A percentile compares a stretch with the other conserved stretches of the same genome.
Conservation (phyloP, 2,888 invertebrate genomes). For the Tolmerus cingulatus region DNA sequence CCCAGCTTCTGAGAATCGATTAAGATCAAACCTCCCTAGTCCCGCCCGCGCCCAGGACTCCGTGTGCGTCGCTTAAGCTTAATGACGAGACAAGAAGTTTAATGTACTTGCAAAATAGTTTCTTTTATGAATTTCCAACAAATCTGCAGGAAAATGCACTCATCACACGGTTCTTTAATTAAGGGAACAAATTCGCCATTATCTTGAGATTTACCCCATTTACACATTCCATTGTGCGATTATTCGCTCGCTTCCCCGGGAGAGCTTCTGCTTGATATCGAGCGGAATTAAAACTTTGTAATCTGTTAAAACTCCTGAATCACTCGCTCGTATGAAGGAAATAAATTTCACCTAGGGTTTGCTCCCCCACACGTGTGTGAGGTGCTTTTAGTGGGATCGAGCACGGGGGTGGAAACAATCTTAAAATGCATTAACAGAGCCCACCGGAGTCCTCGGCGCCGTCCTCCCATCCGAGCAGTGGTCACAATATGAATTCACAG, state of each 20-base stretch:
- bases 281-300: slow-evolving; percentile 14
- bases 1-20: neutral
- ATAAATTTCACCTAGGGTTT: slow-evolving; percentile 10
- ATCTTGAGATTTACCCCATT: slow-evolving; percentile 29
- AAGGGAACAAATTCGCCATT: slow-evolving; percentile 27
- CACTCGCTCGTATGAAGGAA: neutral
- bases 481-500: neutral
- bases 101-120: slow-evolving; percentile 27
- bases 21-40: neutral
- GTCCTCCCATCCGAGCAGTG: neutral
- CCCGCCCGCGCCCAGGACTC: neutral
- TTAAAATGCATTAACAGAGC: slow-evolving; percentile 5
- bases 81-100: slow-evolving; percentile 1
- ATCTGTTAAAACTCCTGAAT: slow-evolving; percentile 21
- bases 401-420: neutral
- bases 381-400: neutral
- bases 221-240: neutral
- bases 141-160: slow-evolving; percentile 17
- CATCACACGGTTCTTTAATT: slow-evolving; percentile 19
- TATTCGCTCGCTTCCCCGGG: neutral
- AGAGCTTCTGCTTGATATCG: neutral
- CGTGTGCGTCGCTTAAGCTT: neutral
- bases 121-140: neutral
- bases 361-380: neutral
- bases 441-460: neutral